Evolutionary conservation across 2,888 invertebrate species (phyloP).

Genomic region (Melanchra persicariae): DNA sequence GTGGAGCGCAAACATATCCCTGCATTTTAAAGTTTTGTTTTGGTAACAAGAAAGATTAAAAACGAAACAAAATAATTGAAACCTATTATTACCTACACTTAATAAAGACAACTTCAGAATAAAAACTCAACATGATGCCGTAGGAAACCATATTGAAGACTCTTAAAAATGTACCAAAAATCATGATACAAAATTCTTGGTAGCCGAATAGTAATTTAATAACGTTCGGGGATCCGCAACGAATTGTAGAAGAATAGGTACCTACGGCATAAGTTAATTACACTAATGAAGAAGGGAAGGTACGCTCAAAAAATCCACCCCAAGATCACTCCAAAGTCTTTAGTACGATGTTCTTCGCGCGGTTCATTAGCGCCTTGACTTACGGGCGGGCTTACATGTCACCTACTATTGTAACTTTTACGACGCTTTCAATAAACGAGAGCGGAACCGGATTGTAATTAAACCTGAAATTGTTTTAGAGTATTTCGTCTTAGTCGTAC

Average conservation of each 20-base stretch:
- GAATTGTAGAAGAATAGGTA: conserved; percentile 84
- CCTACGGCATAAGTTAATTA: conserved; percentile 88
- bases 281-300: conserved; percentile 90
- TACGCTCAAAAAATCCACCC: conserved; percentile 88
- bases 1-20: neutral
- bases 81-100: neutral
- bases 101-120: neutral
- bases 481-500: conserved; percentile 24
- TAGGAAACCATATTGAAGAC: conserved; percentile 21
- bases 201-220: conserved; percentile 78
- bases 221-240: conserved; percentile 78
- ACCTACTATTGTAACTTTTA: conserved; percentile 51
- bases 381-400: conserved; percentile 77
- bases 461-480: conserved; percentile 36
- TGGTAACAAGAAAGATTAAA: neutral
- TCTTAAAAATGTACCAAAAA: conserved; percentile 36
- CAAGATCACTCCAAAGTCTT: conserved; percentile 89
- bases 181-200: conserved; percentile 61
- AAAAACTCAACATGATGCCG: conserved; percentile 8
- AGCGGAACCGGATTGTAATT: conserved; percentile 44
- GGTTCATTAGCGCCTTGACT: conserved; percentile 87
- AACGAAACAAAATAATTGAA: conserved; percentile 4
- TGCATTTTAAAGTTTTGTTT: neutral
- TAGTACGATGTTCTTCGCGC: conserved; percentile 89
- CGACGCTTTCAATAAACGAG: conserved; percentile 19